Evolutionary conservation across 2,888 invertebrate species (phyloP).

Genomic region (Plusia festucae): DNA sequence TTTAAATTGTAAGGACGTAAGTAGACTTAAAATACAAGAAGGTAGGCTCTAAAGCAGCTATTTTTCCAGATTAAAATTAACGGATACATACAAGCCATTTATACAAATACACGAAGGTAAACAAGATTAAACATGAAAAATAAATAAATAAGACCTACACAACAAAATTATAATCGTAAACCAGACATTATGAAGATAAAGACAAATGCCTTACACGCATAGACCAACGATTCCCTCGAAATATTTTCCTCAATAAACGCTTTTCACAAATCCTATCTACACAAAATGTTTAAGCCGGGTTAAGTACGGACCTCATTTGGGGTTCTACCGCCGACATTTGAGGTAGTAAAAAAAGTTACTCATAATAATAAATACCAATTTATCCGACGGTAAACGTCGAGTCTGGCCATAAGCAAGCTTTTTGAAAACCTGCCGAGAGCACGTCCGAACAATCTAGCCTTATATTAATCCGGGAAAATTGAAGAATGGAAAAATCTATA

Average conservation of each 20-base stretch:
- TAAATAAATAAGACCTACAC: neutral
- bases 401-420: slow-evolving; percentile 42
- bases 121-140: slow-evolving; percentile 5
- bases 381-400: slow-evolving; percentile 62
- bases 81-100: neutral
- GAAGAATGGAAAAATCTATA: slow-evolving; percentile 50
- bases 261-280: slow-evolving; percentile 59
- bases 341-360: slow-evolving; percentile 62
- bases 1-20: too few species aligned
- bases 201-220: slow-evolving; percentile 27
- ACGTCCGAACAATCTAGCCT: slow-evolving; percentile 62
- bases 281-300: slow-evolving; percentile 64
- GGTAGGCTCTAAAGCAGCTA: neutral
- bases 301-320: slow-evolving; percentile 67
- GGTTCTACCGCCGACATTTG: slow-evolving; percentile 53
- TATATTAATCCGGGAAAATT: slow-evolving; percentile 59
- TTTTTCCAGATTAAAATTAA: neutral
- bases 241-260: slow-evolving; percentile 48
- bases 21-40: neutral
- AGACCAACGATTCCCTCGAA: slow-evolving; percentile 27
- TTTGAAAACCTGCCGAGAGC: slow-evolving; percentile 54
- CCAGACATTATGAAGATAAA: slow-evolving; percentile 11
- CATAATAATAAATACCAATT: slow-evolving; percentile 76
- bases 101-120: neutral
- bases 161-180: neutral